A percentile compares a stretch with the other conserved stretches of the same genome.
Evolutionary conservation across 2,113 vertebrate genomes (phyloP).

Genomic region (Nanorana parkeri): DNA sequence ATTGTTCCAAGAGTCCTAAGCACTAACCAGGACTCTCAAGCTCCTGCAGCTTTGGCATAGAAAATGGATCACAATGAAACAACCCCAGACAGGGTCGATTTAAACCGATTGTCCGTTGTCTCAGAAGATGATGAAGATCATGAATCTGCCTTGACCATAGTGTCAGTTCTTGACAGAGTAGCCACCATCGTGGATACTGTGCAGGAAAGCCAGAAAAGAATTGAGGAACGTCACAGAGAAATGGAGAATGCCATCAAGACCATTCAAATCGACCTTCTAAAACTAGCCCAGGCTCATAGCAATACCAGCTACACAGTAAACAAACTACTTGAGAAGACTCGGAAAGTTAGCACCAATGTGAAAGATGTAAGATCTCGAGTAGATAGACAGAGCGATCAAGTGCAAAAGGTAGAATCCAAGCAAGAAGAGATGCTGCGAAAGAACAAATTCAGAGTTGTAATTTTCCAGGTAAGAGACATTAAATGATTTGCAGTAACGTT

Average conservation of each 20-base stretch:
- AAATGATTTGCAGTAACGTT: neutral
- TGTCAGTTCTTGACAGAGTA: constrained; percentile 93
- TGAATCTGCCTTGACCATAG: constrained; percentile 87
- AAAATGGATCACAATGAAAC: constrained; percentile 80
- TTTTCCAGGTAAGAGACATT: constrained; percentile 89
- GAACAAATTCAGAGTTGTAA: constrained; percentile 95
- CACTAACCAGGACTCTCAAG: constrained; percentile 33
- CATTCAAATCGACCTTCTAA: constrained; percentile 90
- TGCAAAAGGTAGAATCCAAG: constrained; percentile 88
- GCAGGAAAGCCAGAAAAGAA: constrained; percentile 91
- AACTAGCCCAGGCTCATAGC: constrained; percentile 87
- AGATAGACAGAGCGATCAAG: constrained; percentile 85
- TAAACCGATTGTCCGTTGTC: constrained; percentile 77
- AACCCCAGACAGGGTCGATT: constrained; percentile 73
- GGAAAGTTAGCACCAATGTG: constrained; percentile 90
- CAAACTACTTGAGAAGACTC: constrained; percentile 93
- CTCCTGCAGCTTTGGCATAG: constrained; percentile 41
- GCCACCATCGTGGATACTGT: constrained; percentile 91
- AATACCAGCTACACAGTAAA: constrained; percentile 83
- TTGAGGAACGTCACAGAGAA: constrained; percentile 89
- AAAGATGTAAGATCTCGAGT: constrained; percentile 91
- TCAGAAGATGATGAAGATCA: constrained; percentile 86
- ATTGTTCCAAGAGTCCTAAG: constrained; percentile 56
- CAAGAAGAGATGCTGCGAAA: constrained; percentile 94
- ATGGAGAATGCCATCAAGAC: constrained; percentile 87